These are phyloP conservation scores for Cryptocheilus praepositus DNA, from an alignment of 2,888 invertebrate species.

Conservation along the genomic window DNA sequence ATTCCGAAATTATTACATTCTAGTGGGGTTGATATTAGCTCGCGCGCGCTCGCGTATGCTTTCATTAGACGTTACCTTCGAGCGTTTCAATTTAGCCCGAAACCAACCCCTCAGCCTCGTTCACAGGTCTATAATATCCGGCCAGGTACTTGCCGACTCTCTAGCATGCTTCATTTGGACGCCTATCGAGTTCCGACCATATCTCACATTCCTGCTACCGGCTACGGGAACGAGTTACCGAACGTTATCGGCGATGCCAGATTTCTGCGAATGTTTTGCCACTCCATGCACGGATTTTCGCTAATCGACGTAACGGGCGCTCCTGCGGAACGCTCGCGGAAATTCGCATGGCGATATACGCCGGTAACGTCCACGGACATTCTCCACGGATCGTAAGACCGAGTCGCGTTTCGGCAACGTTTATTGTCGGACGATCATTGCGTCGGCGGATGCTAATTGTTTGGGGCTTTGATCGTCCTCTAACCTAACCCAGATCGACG, in stretches of 20 bases:
- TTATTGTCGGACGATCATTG: too few species aligned
- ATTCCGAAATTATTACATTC: conserved; percentile 73
- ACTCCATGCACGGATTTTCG: conserved; percentile 49
- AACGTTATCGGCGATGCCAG: conserved; percentile 51
- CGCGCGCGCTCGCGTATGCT: conserved; percentile 64
- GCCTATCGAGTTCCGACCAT: conserved; percentile 69
- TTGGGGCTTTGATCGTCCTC: too few species aligned
- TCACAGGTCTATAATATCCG: conserved; percentile 73
- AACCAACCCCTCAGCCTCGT: conserved; percentile 70
- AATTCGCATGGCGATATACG: neutral
- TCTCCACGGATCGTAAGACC: conserved; percentile 8
- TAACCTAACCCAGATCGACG: too few species aligned
- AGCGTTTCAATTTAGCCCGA: conserved; percentile 72
- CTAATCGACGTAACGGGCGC: conserved; percentile 39
- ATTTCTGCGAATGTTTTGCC: conserved; percentile 60
- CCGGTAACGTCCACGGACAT: conserved; percentile 6
- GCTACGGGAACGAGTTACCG: conserved; percentile 60
- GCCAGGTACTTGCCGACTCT: conserved; percentile 64
- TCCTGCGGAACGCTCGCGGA: conserved; percentile 14
- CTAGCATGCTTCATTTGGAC: conserved; percentile 70
- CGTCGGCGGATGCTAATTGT: too few species aligned
- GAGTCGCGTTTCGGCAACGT: too few species aligned
- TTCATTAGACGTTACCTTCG: conserved; percentile 74
- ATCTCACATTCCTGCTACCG: conserved; percentile 69
- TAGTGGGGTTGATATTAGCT: conserved; percentile 69